Evolutionary conservation across 2,888 invertebrate genomes (phyloP).

Genomic region (Noctua janthina): DNA sequence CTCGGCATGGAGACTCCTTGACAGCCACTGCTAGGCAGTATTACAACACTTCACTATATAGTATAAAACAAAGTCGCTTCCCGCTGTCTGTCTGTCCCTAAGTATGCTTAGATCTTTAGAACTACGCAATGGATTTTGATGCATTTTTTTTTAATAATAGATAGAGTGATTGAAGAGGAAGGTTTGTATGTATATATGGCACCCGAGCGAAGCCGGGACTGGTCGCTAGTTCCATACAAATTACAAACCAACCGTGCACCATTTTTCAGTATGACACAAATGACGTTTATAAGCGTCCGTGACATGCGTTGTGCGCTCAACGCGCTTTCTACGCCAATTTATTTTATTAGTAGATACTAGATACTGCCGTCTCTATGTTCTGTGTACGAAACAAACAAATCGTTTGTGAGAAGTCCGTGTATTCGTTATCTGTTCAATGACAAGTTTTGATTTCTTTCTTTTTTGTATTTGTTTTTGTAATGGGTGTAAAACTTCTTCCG

Average conservation of each 20-base stretch:
- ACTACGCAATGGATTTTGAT: too few species aligned
- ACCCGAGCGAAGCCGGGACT: too few species aligned
- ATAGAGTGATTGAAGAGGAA: too few species aligned
- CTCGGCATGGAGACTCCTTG: background rate
- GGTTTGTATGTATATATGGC: too few species aligned
- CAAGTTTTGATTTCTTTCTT: background rate
- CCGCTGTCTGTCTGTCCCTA: too few species aligned
- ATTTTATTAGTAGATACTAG: background rate
- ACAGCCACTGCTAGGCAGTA: background rate
- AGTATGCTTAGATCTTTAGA: too few species aligned
- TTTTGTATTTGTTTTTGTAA: too few species aligned
- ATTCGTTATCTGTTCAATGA: constrained; percentile 2
- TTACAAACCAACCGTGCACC: background rate
- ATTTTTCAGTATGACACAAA: background rate
- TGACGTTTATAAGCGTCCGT: background rate
- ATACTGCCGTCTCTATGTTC: background rate
- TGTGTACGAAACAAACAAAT: constrained; percentile 12
- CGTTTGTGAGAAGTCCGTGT: constrained; percentile 6
- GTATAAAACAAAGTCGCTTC: too few species aligned
- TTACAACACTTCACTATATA: background rate
- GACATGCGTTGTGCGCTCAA: background rate
- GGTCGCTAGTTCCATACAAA: background rate
- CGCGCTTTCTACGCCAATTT: constrained; percentile 1
- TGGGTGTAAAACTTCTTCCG: background rate
- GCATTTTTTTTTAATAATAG: too few species aligned